Evolutionary conservation across 2,888 invertebrate genomes (phyloP), one percentile per base, ranked within the genome.

Genomic region (Laothoe populi): DNA sequence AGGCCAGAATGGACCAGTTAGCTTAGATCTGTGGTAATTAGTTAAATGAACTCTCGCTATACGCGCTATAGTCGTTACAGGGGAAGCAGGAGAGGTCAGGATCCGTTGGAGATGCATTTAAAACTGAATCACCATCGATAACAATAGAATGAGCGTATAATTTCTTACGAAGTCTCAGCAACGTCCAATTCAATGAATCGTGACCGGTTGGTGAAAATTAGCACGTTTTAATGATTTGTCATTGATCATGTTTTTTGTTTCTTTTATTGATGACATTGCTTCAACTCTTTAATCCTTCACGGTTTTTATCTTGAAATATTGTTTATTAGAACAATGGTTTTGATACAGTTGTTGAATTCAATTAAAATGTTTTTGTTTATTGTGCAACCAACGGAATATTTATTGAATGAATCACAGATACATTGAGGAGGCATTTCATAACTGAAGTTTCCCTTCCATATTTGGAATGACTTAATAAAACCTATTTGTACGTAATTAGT

Each of bases 121-220:
- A 57, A 70, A 76, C 77, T 84, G 82, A 86, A 83, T 86, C 84
- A 84, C 81, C 74, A 65, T 59, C 66, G 73, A 78, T 79, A 75
- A 80, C 72, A 82, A 84, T 79, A 75, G 74, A 80, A 77, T 72
- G 67, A 76, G 74, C 70, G 73, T 70, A 70, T 66, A 68, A 66
- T 68, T 73, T 68, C 66, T 69, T 68, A 71, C 68, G 68, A 75
- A 70, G 71, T 66, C 61, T 64, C 63, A 60, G 70, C 70, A 69
- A 70, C 72, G 53, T 71, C 66, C 70, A 65, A 63, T 81, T 82
- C 82, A 76, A 72, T 71, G 79, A 78, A 83, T 68, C 77, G 77
- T 81, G 79, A 82, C 77, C 73, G 69, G 74, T 66, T 71, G 71
- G 70, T 70, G 71, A 68, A 71, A 80, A 61, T 61, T 61, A 53